Evolutionary conservation across 1,140 invertebrate genomes (phyloP).

Genomic region (Vollenhovia emeryi): DNA sequence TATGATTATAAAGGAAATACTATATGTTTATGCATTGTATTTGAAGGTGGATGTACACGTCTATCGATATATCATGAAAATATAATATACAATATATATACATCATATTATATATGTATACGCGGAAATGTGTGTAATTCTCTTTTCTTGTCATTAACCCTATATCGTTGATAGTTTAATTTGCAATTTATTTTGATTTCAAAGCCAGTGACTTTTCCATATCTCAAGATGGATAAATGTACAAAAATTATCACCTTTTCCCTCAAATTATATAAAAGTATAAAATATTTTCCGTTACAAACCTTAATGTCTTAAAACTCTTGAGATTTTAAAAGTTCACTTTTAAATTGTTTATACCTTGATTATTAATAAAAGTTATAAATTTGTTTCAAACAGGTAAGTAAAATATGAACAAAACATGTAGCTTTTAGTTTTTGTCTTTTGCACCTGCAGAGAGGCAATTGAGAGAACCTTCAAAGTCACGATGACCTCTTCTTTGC

Average conservation of each 20-base stretch:
- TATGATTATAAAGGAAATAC: constrained; percentile 71
- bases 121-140: not conserved
- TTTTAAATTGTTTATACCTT: not conserved
- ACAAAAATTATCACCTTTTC: not conserved
- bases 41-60: constrained; percentile 79
- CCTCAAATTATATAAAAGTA: not conserved
- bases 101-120: constrained; percentile 76
- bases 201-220: not conserved
- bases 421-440: not conserved
- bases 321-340: not conserved
- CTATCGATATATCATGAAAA: constrained; percentile 77
- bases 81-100: constrained; percentile 79
- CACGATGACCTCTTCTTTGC: constrained; percentile 29
- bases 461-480: constrained; percentile 18
- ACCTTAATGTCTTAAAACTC: not conserved
- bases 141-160: not conserved
- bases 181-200: not conserved
- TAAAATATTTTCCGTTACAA: not conserved
- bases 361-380: not conserved
- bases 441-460: not conserved
- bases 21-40: constrained; percentile 77
- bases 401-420: not conserved
- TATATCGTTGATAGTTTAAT: not conserved
- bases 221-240: not conserved
- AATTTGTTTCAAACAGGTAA: not conserved